Evolutionary conservation across 1,140 invertebrate species (phyloP), one percentile per base, ranked within the genome.

Genomic region (Atta cephalotes): DNA sequence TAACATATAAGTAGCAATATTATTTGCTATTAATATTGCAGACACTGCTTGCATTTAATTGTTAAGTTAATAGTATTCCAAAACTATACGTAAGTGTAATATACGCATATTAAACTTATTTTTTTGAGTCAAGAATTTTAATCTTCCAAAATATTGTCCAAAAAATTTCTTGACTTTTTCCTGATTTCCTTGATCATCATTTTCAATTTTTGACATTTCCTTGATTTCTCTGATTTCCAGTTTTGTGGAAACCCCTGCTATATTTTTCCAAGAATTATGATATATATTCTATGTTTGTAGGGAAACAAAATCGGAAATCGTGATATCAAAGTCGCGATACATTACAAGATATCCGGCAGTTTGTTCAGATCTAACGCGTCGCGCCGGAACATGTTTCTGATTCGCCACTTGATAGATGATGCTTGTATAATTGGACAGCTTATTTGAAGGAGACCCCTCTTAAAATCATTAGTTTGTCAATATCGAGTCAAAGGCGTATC

Each of bases 241-340:
- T 45, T 45, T 45, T 10, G 39, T 45, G 39, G 2, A 45, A 45
- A 45, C 1, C 9, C 5, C 39, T 45, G 39, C 39, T 2, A 91
- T 90, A 72, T 18, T 14, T 10, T 49, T 49, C 51, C 60, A 35
- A 80, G 80, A 79, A 85, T 62, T 68, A 21, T 14, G 49, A 16
- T 25, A 25, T 25, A 6, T 28, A 5, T 53, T 2, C 10, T 51
- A 72, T 53, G n/a, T 63, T 68, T 12, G 60, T 51, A 14, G 58
- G 6, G 16, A 70, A 78, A 80, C 56, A 35, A 66, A 84, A 51
- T 28, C 62, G 86, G 66, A 72, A 77, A 60, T 89, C 79, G 74
- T 66, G 56, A 58, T 77, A 35, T 60, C 51, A 10, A 45, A 45
- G 10, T 51, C 10, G 35, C 12, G 18, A 62, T 39, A n/a, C n/a